Percentiles rank a stretch among this genome's conserved stretches.
phyloP scores from a whole-genome alignment of 2,888 invertebrate genomes.

The Heliconius erato region DNA sequence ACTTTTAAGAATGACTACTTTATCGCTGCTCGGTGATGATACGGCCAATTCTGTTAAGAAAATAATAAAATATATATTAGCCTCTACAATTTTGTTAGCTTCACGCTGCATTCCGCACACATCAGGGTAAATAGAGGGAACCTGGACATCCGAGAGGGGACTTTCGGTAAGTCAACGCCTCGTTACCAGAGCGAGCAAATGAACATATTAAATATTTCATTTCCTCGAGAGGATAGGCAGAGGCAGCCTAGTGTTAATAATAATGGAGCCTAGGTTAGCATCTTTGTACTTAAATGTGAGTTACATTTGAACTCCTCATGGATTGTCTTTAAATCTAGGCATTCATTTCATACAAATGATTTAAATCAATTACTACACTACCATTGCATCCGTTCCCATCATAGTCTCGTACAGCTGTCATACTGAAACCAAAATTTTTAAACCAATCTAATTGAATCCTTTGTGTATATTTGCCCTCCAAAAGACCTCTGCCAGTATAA shows the following conservation, averaged over 20 bases:
- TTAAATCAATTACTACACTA: conserved; percentile 41
- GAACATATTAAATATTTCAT: too few relatives aligned
- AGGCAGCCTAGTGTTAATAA: too few relatives aligned
- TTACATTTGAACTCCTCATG: too few relatives aligned
- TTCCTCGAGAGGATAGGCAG: too few relatives aligned
- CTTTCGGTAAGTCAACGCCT: too few relatives aligned
- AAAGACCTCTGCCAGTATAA: conserved; percentile 63
- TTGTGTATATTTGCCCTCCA: conserved; percentile 53
- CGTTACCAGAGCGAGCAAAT: too few relatives aligned
- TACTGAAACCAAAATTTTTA: conserved; percentile 62
- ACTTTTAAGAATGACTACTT: conserved; percentile 62
- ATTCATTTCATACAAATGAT: too few relatives aligned
- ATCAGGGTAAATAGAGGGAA: too few relatives aligned
- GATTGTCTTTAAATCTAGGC: too few relatives aligned
- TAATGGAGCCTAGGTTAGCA: too few relatives aligned
- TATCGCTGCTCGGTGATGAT: conserved; percentile 65
- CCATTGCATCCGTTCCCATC: conserved; percentile 70
- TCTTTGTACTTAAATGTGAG: too few relatives aligned
- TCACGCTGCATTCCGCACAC: too few relatives aligned
- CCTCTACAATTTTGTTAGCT: not conserved
- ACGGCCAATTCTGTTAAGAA: conserved; percentile 67
- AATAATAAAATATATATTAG: conserved; percentile 2
- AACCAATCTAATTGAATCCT: conserved; percentile 54
- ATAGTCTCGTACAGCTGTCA: conserved; percentile 59
- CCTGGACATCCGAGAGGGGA: not conserved